Conservation (phyloP, 2,113 vertebrate species). For the Protobothrops mucrosquamatus region DNA sequence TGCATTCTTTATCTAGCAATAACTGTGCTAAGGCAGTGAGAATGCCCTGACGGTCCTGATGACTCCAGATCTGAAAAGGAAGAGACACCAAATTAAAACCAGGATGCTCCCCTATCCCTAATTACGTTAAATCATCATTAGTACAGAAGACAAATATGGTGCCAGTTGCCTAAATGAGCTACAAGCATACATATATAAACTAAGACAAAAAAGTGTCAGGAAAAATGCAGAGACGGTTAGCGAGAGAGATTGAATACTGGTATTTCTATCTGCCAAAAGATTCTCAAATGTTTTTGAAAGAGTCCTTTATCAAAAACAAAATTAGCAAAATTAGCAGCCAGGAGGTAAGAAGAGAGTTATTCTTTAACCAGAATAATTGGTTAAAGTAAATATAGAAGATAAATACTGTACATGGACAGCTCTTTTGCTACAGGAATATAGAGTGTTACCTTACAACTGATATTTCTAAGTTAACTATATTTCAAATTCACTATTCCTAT, state of each 20-base stretch:
- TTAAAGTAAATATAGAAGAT: neutral
- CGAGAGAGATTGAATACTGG: neutral
- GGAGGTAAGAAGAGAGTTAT: neutral
- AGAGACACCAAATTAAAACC: neutral
- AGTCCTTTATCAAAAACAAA: neutral
- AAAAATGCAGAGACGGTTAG: neutral
- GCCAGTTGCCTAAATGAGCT: neutral
- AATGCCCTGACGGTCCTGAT: slow-evolving; percentile 87
- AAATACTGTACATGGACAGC: neutral
- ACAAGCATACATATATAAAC: neutral
- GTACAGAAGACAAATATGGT: neutral
- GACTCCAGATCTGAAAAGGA: slow-evolving; percentile 82
- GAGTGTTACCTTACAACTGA: neutral
- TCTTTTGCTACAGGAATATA: neutral
- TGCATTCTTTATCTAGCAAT: slow-evolving; percentile 89
- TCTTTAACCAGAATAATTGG: neutral
- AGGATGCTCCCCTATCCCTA: neutral
- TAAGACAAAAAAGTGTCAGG: neutral
- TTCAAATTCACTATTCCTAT: neutral
- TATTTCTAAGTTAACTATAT: neutral
- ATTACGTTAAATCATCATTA: neutral
- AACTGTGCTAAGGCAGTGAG: slow-evolving; percentile 81
- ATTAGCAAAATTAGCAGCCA: neutral
- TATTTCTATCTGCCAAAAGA: neutral
- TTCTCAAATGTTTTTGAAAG: neutral